These are phyloP conservation scores for Brevipalpus yothersi DNA, from an alignment of 1,140 invertebrate species.

Conservation along the genomic window DNA sequence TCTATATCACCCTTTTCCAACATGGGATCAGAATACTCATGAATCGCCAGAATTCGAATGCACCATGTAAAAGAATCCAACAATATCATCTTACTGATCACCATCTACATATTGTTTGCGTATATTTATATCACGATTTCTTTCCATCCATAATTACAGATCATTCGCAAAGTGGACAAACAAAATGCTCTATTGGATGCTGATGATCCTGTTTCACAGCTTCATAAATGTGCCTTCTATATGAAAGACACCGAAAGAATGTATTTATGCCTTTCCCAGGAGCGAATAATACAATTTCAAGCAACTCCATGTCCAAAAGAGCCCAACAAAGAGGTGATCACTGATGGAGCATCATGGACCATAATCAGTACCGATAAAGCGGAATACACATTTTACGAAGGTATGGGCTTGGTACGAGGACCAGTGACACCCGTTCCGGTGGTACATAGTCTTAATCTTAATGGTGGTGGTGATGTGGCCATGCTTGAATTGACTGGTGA, in stretches of 20 bases:
- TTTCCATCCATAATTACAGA: conserved; percentile 15
- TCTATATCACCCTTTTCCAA: no score
- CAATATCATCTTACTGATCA: no score
- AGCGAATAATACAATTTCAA: conserved; percentile 97
- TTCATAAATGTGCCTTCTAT: conserved; percentile 98
- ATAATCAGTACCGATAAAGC: conserved; percentile 99
- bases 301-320: conserved; percentile 93
- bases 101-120: no score
- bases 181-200: conserved; percentile 92
- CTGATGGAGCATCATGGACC: conserved; percentile 98
- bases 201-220: conserved; percentile 82
- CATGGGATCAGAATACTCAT: no score
- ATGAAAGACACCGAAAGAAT: conserved; percentile 98
- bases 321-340: conserved; percentile 96
- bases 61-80: no score
- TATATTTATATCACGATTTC: no score
- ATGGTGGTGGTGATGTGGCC: conserved; percentile 88
- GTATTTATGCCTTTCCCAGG: conserved; percentile 94
- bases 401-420: conserved; percentile 84
- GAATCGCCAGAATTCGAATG: no score
- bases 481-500: conserved; percentile 95
- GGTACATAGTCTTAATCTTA: conserved; percentile 27
- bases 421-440: conserved; percentile 56
- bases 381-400: conserved; percentile 97
- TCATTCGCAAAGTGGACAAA: conserved; percentile 92